Evolutionary conservation across 1,140 invertebrate species (phyloP), one percentile per base, ranked within the genome.

Genomic region (Chymomyza costata): DNA sequence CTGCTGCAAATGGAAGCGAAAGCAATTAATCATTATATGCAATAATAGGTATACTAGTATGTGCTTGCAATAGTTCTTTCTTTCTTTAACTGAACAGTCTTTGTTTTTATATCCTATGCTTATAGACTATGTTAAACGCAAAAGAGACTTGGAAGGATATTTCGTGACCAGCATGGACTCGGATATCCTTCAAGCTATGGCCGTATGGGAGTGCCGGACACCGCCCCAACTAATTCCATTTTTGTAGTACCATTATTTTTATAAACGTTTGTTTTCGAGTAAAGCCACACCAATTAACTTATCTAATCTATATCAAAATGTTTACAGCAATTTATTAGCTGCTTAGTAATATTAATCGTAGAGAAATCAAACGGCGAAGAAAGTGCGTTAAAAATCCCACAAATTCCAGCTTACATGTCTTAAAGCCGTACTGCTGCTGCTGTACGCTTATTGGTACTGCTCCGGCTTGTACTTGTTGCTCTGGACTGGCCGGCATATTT

Each of bases 1-100:
- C 88, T 37, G 87, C 87, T 88, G 84, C 38, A 66, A 76, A 8
- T 28, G 25, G 25, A 28, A 28, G 5, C 5, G 10, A 28, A 28
- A 28, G 25, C 25, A 28, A 6, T 28, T 6, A 28, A 28, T 10
- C 5, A 28, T 28, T n/a, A n/a, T n/a, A 25, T 25, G 8, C 3
- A 3, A 25, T 8, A 25, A 25, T 3, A 25, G 21, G 21, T 3
- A 8, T 3, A 25, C 3, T 3, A 8, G 21, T 3, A 25, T 5
- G 21, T 5, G 21, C 8, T 3, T 25, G 21, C 3, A 25, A 5
- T 3, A 25, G 21, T n/a, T n/a, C n/a, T n/a, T n/a, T 25, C 21
- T 3, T 25, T 25, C 21, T 5, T 25, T 5, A 25, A 25, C 21
- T 25, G 3, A 5, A 25, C 3, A 3, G 21, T 8, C 8, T 25